Evolutionary conservation across 64 coral and sea anemone genomes (phyloP).

Genomic region (Astreopora myriophthalma): DNA sequence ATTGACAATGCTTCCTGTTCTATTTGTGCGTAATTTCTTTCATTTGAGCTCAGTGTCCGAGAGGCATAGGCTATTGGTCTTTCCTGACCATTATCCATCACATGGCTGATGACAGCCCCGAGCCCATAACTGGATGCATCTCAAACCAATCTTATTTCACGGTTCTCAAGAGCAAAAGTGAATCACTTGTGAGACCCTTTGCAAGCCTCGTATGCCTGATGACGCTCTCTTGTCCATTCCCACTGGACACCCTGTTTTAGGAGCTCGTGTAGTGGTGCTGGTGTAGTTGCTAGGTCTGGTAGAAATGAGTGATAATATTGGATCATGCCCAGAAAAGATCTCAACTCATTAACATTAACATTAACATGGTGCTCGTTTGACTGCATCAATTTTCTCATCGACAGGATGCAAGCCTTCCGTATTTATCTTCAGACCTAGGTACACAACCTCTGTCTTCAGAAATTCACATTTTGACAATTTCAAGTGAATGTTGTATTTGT

Average conservation of each 20-base stretch:
- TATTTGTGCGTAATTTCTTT: constrained; percentile 77
- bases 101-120: constrained; percentile 59
- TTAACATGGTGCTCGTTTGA: constrained; percentile 30
- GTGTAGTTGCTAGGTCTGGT: constrained; percentile 33
- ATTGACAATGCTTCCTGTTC: constrained; percentile 61
- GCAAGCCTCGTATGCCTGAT: constrained; percentile 57
- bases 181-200: constrained; percentile 60
- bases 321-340: constrained; percentile 68
- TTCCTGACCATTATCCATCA: constrained; percentile 71
- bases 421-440: constrained; percentile 56
- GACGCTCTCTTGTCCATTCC: constrained; percentile 33
- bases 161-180: constrained; percentile 34
- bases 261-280: constrained; percentile 44
- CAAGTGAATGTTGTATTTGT: constrained; percentile 55
- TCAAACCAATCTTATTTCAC: constrained; percentile 27
- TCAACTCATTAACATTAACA: constrained; percentile 36
- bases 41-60: constrained; percentile 41
- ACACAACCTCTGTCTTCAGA: constrained; percentile 50
- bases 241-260: constrained; percentile 43
- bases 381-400: constrained; percentile 61
- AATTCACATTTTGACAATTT: constrained; percentile 72
- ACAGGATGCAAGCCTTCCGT: constrained; percentile 53
- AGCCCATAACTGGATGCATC: constrained; percentile 80
- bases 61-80: constrained; percentile 72
- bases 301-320: constrained; percentile 67